Percentiles rank a stretch among this genome's conserved stretches.
Evolutionary conservation across 2,113 vertebrate species (phyloP).

Genomic region (Brachirus orientalis): DNA sequence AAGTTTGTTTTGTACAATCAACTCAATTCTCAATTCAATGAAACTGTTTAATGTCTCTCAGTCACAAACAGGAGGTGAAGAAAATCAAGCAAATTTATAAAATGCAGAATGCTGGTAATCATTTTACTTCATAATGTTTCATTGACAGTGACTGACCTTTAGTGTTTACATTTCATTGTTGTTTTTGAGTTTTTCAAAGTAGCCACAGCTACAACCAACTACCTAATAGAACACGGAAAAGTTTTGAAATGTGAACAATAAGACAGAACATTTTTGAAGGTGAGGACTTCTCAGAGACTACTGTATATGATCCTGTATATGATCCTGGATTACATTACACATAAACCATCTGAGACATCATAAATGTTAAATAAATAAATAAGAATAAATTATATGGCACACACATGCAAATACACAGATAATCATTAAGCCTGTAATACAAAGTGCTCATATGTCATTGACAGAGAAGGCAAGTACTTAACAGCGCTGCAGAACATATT

Average conservation of each 20-base stretch:
- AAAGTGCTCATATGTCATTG: conserved; percentile 60
- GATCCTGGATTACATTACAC: too few species aligned
- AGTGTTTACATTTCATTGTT: not conserved
- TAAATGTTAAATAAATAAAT: conserved; percentile 27
- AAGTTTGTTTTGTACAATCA: not conserved
- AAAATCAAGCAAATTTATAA: conserved; percentile 16
- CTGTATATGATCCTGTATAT: too few species aligned
- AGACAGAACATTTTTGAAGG: too few species aligned
- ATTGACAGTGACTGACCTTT: conserved; percentile 2
- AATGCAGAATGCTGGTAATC: conserved; percentile 1
- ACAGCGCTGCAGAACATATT: conserved; percentile 42
- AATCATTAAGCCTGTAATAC: conserved; percentile 63
- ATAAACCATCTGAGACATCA: conserved; percentile 44
- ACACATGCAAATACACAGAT: conserved; percentile 50
- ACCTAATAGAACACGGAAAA: too few species aligned
- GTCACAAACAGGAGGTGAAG: too few species aligned
- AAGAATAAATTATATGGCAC: conserved; percentile 18
- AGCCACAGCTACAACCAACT: too few species aligned
- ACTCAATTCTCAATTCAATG: too few species aligned
- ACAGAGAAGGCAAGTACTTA: conserved; percentile 43
- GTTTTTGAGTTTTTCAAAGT: too few species aligned
- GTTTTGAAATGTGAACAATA: too few species aligned
- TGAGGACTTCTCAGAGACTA: not conserved
- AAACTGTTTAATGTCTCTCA: conserved; percentile 18
- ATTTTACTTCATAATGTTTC: not conserved